Percentiles rank a stretch among this genome's conserved stretches.
Evolutionary conservation across 1,140 invertebrate species (phyloP).

Genomic region (Paraescarpia echinospica): DNA sequence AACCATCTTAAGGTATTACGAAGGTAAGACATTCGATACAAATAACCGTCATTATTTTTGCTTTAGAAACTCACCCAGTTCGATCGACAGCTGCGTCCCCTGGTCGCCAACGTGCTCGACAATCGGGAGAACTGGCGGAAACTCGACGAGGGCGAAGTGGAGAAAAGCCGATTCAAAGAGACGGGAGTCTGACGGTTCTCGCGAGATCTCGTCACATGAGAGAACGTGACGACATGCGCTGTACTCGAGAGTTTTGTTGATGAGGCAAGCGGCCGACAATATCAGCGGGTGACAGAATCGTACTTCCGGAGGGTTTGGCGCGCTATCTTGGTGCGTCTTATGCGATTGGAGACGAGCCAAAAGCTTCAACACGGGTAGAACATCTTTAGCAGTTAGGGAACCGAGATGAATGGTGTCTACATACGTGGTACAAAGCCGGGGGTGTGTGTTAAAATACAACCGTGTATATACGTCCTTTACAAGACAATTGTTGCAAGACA

Average conservation of each 20-base stretch:
- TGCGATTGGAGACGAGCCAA: background rate
- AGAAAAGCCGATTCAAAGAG: slow-evolving; percentile 10
- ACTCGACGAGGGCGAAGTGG: background rate
- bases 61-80: background rate
- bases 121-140: slow-evolving; percentile 1
- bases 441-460: background rate
- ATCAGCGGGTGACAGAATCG: background rate
- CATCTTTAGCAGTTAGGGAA: background rate
- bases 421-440: background rate
- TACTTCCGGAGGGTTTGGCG: background rate
- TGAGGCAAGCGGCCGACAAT: background rate
- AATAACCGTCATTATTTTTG: background rate
- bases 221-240: background rate
- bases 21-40: too few relatives aligned
- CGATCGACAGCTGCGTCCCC: background rate
- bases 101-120: slow-evolving; percentile 4
- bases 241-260: background rate
- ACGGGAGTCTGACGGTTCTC: background rate
- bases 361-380: background rate
- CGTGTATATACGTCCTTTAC: background rate
- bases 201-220: background rate
- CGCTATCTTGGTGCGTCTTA: background rate
- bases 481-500: background rate
- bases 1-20: too few relatives aligned
- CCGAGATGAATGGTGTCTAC: background rate